These are phyloP conservation scores for Xestia sexstrigata DNA, from an alignment of 2,888 invertebrate genomes.

Conservation along the genomic window DNA sequence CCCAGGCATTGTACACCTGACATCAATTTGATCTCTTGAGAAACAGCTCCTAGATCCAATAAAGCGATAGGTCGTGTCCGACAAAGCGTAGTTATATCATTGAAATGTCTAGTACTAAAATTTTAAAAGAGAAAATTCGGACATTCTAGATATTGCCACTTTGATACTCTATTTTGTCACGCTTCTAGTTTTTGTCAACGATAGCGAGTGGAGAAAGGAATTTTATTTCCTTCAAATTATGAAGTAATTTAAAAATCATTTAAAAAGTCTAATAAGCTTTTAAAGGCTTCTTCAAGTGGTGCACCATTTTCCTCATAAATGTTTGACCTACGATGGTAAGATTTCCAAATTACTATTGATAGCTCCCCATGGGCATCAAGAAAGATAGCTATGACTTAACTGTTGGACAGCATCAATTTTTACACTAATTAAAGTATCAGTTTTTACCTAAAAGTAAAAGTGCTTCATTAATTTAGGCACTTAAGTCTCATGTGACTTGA, in stretches of 20 bases:
- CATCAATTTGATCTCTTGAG: conserved; percentile 65
- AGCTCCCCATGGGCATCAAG: neutral
- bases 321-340: neutral
- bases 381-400: neutral
- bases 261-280: conserved; percentile 17
- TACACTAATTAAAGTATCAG: neutral
- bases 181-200: conserved; percentile 50
- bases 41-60: conserved; percentile 58
- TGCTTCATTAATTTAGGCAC: conserved; percentile 23
- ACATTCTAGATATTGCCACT: conserved; percentile 38
- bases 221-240: conserved; percentile 45
- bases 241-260: conserved; percentile 39
- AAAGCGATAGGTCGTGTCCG: conserved; percentile 58
- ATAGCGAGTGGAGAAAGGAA: conserved; percentile 52
- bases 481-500: conserved; percentile 26
- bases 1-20: conserved; percentile 66
- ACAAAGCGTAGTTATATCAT: conserved; percentile 49
- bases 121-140: conserved; percentile 56
- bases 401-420: neutral
- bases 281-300: conserved; percentile 8
- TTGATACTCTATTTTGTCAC: conserved; percentile 50
- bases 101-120: conserved; percentile 42
- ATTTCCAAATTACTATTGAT: neutral
- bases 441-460: conserved; percentile 21
- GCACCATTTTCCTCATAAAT: neutral